A percentile compares a stretch with the other conserved stretches of the same genome.
Conservation (phyloP, 2,797 vertebrate species). For the Mormyrus hasselquistii region DNA sequence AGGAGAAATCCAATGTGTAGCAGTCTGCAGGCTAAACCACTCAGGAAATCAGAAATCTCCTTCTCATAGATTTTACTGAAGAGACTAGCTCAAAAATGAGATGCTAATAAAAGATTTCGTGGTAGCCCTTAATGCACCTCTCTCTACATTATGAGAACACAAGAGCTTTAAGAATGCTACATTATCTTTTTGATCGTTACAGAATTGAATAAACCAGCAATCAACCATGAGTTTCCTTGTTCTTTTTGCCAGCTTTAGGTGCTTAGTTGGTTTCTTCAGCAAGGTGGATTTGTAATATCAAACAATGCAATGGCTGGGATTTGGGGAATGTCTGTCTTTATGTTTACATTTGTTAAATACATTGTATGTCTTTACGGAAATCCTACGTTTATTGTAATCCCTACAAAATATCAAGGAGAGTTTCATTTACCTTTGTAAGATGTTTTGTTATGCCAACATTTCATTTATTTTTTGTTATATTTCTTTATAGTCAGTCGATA, state of each 20-base stretch:
- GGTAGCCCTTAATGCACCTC: conserved; percentile 14
- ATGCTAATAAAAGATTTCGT: conserved; percentile 24
- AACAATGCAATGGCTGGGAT: not conserved
- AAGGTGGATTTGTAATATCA: not conserved
- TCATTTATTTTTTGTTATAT: not conserved
- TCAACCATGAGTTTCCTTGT: not conserved
- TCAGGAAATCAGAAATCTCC: conserved; percentile 4
- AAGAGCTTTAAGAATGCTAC: conserved; percentile 16
- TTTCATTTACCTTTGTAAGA: not conserved
- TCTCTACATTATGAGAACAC: conserved; percentile 14
- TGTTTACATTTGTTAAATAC: not conserved
- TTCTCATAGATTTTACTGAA: not conserved
- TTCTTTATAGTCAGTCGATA: not conserved
- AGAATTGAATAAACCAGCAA: conserved; percentile 14
- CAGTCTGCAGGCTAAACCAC: not conserved
- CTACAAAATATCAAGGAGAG: not conserved
- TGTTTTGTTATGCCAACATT: conserved; percentile 7
- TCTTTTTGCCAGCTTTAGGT: not conserved
- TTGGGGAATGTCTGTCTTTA: not conserved
- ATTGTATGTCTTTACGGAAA: not conserved
- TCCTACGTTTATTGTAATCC: not conserved
- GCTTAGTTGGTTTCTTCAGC: not conserved
- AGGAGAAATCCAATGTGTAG: conserved; percentile 5
- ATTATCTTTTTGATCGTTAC: conserved; percentile 18
- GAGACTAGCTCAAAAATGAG: conserved; percentile 14